Evolutionary conservation across 2,113 vertebrate species (phyloP), one percentile per base, ranked within the genome.

Genomic region (Ctenodactylus gundi): DNA sequence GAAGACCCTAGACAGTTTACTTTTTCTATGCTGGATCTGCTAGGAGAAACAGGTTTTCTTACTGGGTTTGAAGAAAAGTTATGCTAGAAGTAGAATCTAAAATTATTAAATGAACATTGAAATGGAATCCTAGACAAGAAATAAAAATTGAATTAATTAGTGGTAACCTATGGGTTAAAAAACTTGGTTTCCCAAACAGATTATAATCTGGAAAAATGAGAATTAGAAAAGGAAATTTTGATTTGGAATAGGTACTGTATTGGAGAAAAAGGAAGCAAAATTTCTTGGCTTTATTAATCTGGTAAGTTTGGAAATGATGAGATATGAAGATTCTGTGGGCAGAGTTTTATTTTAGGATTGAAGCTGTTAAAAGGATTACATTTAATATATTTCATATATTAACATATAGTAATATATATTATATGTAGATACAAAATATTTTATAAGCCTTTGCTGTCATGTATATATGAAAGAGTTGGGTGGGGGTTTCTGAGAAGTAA

Each of bases 271-370:
- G 60, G 14, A 64, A 87, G 81, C 25, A 44, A 89, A 86, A 41
- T 23, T 57, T 84, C 60, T 76, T 91, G 76, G 31, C 39, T 86
- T 88, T 86, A 51, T 76, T 93, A 80, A 64, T 62, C 85, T 95
- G 94, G 91, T 97, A 97, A 93, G 94, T 97, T 95, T 91, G 90
- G 53, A 81, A 97, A 94, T 94, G 29, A 85, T 88, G 41, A 95
- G 41, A 82, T 72, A 65, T n/a, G n/a, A 86, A 73, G 58, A 31
- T 91, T 86, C 41, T 91, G 23, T 81, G 72, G 67, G 39, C 39
- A 73, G 67, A 87, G 46, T 90, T 93, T 80, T 64, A 53, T 57
- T 92, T 90, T 87, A 87, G 53, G 86, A 29, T 93, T 68, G 85
- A 85, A 95, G 18, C n/a, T 62, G 21, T 90, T 44, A 62, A 86